phyloP scores from a whole-genome alignment of 1,140 invertebrate species.

The Heliconius melpomene region DNA sequence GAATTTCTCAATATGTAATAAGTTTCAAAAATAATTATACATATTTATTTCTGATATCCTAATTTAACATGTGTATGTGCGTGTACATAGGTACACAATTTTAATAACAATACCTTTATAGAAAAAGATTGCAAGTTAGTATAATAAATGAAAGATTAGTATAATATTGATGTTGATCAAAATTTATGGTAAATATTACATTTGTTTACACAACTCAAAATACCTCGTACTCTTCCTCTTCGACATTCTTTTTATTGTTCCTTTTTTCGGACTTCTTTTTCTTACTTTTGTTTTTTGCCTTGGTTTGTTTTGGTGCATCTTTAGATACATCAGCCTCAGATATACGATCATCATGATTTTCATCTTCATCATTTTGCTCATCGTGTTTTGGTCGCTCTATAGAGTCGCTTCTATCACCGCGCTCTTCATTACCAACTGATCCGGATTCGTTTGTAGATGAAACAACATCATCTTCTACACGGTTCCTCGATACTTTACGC shows the following conservation, averaged over 20 bases:
- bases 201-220: constrained; percentile 16
- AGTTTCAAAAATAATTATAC: no score
- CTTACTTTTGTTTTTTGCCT: constrained; percentile 58
- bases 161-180: no score
- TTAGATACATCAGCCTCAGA: constrained; percentile 36
- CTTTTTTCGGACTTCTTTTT: constrained; percentile 59
- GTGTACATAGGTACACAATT: no score
- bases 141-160: no score
- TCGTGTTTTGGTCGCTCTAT: constrained; percentile 29
- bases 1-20: no score
- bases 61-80: no score
- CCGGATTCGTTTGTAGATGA: constrained; percentile 73
- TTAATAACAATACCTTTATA: no score
- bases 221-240: constrained; percentile 70
- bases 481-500: constrained; percentile 73
- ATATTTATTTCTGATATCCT: no score
- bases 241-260: constrained; percentile 48
- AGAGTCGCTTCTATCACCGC: constrained; percentile 40
- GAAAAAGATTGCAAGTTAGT: no score
- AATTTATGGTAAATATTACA: no score
- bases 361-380: constrained; percentile 35
- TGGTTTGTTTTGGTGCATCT: constrained; percentile 51
- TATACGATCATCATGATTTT: constrained; percentile 40
- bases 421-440: constrained; percentile 62
- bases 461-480: constrained; percentile 70